Conservation (phyloP, 2,888 invertebrate genomes). For the Dicroscelio sp. region DNA sequence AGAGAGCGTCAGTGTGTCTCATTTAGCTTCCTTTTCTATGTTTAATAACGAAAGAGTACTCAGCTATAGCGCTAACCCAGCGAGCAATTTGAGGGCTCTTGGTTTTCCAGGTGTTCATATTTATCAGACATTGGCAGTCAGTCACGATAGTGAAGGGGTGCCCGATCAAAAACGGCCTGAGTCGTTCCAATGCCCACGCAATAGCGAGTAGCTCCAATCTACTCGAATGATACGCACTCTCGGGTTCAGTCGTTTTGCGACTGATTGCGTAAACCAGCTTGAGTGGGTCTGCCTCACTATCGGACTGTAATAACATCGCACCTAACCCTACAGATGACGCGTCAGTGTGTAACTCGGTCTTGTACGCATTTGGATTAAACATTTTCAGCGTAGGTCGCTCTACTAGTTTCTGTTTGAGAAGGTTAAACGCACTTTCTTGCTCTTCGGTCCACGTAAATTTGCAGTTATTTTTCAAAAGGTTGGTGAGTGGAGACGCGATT, state of each 20-base stretch:
- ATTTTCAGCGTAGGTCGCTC: not conserved
- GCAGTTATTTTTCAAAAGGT: not conserved
- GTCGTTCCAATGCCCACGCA: slow-evolving; percentile 23
- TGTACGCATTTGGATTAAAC: not conserved
- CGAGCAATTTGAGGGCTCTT: slow-evolving; percentile 80
- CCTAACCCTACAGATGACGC: not conserved
- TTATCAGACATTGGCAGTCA: slow-evolving; percentile 84
- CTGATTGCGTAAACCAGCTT: slow-evolving; percentile 15
- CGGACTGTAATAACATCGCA: slow-evolving; percentile 25
- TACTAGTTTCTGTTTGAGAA: not conserved
- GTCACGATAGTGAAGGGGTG: slow-evolving; percentile 81
- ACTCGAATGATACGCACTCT: slow-evolving; percentile 77
- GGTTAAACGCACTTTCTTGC: not conserved
- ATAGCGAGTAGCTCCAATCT: slow-evolving; percentile 83
- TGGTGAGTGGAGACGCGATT: not conserved
- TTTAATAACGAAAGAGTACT: slow-evolving; percentile 75
- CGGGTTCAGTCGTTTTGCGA: not conserved
- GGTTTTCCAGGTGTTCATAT: slow-evolving; percentile 74
- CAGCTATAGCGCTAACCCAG: slow-evolving; percentile 77
- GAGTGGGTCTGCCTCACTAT: not conserved
- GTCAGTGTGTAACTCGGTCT: slow-evolving; percentile 40
- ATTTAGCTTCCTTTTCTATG: slow-evolving; percentile 72
- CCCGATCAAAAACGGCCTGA: slow-evolving; percentile 76
- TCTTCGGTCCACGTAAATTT: not conserved
- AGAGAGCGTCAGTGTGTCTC: slow-evolving; percentile 83